phyloP scores from a whole-genome alignment of 2,888 invertebrate genomes.

The Pheosia gnoma region DNA sequence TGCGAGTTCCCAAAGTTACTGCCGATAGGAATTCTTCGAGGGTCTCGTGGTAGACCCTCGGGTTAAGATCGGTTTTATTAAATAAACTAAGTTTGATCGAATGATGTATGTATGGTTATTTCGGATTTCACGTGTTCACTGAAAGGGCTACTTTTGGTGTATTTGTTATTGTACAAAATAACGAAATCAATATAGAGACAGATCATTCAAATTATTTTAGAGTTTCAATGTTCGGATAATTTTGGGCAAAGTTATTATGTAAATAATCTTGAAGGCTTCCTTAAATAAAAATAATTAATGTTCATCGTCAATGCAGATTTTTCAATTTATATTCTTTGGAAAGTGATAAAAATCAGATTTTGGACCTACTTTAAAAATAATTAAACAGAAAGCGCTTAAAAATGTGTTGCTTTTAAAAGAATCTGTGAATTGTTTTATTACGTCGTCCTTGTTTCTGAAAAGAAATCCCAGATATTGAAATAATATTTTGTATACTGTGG shows the following conservation, averaged over 20 bases:
- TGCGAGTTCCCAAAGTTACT: conserved; percentile 11
- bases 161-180: too few relatives aligned
- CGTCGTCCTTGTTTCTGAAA: too few relatives aligned
- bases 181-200: not conserved
- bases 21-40: conserved; percentile 27
- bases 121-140: conserved; percentile 23
- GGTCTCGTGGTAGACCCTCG: conserved; percentile 16
- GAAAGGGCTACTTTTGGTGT: conserved; percentile 8
- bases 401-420: not conserved
- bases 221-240: not conserved
- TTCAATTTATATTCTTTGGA: conserved; percentile 9
- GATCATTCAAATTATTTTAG: not conserved
- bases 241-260: not conserved
- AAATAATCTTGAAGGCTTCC: not conserved
- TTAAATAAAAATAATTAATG: not conserved
- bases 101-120: conserved; percentile 25
- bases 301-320: conserved; percentile 6
- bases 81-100: conserved; percentile 33
- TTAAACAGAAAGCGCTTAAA: not conserved
- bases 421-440: too few relatives aligned
- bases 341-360: not conserved
- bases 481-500: not conserved
- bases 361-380: not conserved
- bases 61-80: conserved; percentile 30
- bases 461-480: not conserved